Conservation (phyloP, 2,113 vertebrate species). For the Oxyura jamaicensis region DNA sequence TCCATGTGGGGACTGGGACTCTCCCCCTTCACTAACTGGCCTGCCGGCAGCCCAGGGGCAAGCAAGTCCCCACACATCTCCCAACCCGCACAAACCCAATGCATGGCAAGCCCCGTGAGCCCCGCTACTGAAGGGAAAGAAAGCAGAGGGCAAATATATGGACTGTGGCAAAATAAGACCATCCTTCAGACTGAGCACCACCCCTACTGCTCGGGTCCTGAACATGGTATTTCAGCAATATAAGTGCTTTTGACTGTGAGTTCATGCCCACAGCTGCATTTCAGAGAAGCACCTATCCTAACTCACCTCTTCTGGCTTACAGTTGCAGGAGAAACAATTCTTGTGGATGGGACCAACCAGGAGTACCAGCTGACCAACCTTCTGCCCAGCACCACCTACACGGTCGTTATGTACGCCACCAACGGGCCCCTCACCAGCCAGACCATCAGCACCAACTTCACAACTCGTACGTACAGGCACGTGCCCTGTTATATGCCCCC, state of each 20-base stretch:
- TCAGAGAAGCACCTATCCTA: not conserved
- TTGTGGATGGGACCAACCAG: slow-evolving; percentile 88
- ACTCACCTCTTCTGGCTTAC: slow-evolving; percentile 3
- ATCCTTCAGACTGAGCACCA: not conserved
- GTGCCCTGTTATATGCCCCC: accelerated
- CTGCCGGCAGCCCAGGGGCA: not conserved
- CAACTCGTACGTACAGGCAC: slow-evolving; percentile 86
- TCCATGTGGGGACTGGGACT: not conserved
- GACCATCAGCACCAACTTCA: slow-evolving; percentile 88
- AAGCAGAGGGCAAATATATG: not conserved
- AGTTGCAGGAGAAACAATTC: slow-evolving; percentile 91
- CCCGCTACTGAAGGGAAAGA: not conserved
- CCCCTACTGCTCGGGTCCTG: not conserved
- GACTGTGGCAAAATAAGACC: not conserved
- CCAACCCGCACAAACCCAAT: not conserved
- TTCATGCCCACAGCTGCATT: not conserved
- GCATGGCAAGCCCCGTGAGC: not conserved
- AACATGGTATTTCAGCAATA: not conserved
- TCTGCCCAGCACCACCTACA: slow-evolving; percentile 89
- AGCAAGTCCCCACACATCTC: not conserved
- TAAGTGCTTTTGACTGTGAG: not conserved
- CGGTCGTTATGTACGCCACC: slow-evolving; percentile 87
- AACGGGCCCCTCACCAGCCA: slow-evolving; percentile 90
- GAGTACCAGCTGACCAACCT: slow-evolving; percentile 89
- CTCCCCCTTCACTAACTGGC: not conserved